phyloP scores from a whole-genome alignment of 2,113 vertebrate species.

The Lutjanus erythropterus region DNA sequence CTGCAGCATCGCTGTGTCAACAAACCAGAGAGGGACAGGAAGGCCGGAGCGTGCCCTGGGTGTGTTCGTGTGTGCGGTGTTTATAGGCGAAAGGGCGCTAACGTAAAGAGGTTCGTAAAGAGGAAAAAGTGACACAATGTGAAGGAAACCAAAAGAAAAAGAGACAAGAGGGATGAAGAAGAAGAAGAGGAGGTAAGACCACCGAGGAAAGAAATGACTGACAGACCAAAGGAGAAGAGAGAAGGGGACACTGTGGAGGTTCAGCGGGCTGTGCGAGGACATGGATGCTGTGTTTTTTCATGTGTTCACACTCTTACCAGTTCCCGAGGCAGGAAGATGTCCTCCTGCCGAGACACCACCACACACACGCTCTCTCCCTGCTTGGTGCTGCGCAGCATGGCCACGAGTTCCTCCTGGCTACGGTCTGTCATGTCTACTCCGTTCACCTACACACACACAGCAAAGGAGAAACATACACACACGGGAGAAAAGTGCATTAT shows the following conservation, averaged over 20 bases:
- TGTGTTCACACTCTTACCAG: conserved; percentile 84
- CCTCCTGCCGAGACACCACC: conserved; percentile 91
- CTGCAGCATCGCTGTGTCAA: conserved; percentile 76
- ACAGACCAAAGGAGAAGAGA: conserved; percentile 2
- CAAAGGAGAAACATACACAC: conserved; percentile 3
- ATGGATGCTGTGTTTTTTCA: conserved; percentile 14
- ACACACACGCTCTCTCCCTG: conserved; percentile 92
- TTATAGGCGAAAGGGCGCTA: conserved; percentile 11
- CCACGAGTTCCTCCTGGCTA: conserved; percentile 95
- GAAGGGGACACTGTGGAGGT: neutral
- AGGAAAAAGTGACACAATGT: conserved; percentile 37
- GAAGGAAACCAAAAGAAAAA: conserved; percentile 11
- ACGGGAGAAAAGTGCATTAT: conserved; percentile 24
- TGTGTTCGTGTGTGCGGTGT: conserved; percentile 29
- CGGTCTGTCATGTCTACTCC: conserved; percentile 90
- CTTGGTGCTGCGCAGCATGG: conserved; percentile 94
- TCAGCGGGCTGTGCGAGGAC: neutral
- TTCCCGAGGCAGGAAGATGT: conserved; percentile 92
- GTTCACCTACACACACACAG: conserved; percentile 88
- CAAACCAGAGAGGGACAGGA: conserved; percentile 66
- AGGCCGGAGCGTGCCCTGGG: conserved; percentile 47
- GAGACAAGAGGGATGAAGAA: neutral
- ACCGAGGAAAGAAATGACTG: neutral
- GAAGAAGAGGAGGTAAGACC: neutral
- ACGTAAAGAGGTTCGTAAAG: neutral